Base-by-base conservation (phyloP, 2,888 invertebrate species). In the Spodoptera littoralis region DNA sequence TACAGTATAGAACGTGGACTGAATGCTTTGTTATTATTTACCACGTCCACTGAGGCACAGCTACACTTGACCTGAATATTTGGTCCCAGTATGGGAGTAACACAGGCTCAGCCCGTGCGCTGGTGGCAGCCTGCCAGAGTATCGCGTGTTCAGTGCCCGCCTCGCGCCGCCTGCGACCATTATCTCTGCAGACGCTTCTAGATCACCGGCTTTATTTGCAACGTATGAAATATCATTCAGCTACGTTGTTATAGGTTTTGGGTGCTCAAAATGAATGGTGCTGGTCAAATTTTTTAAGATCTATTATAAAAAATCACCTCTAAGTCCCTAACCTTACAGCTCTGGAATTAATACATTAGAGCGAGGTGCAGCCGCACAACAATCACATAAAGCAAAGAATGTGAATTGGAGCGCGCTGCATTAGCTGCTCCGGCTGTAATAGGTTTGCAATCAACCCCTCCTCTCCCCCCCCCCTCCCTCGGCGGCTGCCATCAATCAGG, bases 51-150 rank as follows among this genome's bases (percentile, higher is more conserved):
- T 6, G 6, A 6, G 4, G 30, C 6, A 30, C 30, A 30, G 30
- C 30, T 47, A 11, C 6, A 27, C 48, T 48, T 48, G 48, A 48
- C 12, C 48, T 12, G 12, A 6, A 12, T 2, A 12, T 48, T 11
- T 6, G 11, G 3, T n/a, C 27, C 5, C 22, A 47, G 11, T n/a
- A 12, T n/a, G 51, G 11, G 49, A 30, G 30, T 30, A 30, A 6
- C 48, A n/a, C 12, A 24, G 6, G 27, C 11, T 4, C 46, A n/a
- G 12, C 44, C 12, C 24, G 48, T n/a, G 49, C n/a, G 11, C 36
- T 2, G 30, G 56, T 73, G 76, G 77, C 76, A 74, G 45, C 5
- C 24, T 74, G 76, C 74, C 76, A 76, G 71, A n/a, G 48, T 65
- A 65, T 70, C 74, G 60, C 60, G 45, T 45, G 54, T 49, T 55